Evolutionary conservation across 2,113 vertebrate genomes (phyloP).

Genomic region (Aptenodytes forsteri): DNA sequence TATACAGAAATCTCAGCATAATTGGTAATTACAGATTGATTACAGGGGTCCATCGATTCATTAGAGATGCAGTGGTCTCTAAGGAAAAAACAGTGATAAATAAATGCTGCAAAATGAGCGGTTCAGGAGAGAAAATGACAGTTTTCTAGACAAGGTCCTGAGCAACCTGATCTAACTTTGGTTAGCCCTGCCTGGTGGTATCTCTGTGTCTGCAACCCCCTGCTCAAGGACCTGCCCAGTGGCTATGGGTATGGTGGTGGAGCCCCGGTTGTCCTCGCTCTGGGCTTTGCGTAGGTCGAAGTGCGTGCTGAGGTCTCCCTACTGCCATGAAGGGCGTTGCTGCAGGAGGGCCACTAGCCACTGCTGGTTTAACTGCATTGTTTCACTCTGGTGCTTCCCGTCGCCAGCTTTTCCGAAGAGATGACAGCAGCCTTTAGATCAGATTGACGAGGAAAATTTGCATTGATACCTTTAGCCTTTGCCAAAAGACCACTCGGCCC

Average conservation of each 20-base stretch:
- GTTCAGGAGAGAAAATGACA: neutral
- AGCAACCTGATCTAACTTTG: neutral
- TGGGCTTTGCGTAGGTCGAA: neutral
- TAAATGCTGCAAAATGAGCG: neutral
- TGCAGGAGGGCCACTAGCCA: neutral
- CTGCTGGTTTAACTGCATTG: neutral
- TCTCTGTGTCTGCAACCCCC: accelerated
- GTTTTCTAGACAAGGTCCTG: neutral
- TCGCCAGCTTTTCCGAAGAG: neutral
- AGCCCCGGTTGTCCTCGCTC: accelerated
- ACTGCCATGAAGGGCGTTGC: accelerated
- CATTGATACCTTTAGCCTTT: neutral
- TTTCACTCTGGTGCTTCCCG: neutral
- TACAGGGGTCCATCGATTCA: neutral
- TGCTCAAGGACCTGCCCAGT: neutral
- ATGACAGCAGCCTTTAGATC: neutral
- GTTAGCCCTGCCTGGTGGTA: neutral
- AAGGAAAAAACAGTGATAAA: neutral
- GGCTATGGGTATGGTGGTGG: too few relatives aligned
- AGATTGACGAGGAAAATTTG: neutral
- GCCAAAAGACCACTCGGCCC: neutral
- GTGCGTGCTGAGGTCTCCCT: neutral
- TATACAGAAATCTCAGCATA: neutral
- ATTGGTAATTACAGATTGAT: neutral
- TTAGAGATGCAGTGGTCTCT: neutral